Conservation (phyloP, 2,888 invertebrate genomes). For the Meiosimyza platycephala region DNA sequence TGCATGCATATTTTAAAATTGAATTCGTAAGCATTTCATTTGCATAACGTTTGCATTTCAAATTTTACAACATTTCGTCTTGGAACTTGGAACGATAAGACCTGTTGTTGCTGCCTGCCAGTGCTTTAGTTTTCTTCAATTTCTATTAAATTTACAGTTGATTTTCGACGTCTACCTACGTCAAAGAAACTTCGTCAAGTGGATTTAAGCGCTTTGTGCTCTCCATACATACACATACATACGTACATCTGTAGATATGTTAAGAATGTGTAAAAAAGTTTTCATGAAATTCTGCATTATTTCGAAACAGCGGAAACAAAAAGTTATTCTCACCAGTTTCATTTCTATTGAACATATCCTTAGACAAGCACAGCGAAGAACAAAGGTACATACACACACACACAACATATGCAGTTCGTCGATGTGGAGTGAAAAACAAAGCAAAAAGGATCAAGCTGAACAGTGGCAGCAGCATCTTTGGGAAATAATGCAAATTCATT, state of each 20-base stretch:
- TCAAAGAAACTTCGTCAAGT: slow-evolving; percentile 3
- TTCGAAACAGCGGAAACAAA: neutral
- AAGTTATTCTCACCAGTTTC: slow-evolving; percentile 17
- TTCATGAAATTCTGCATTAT: slow-evolving; percentile 6
- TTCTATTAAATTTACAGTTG: slow-evolving; percentile 15
- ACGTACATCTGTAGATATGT: too few relatives aligned
- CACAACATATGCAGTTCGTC: too few relatives aligned
- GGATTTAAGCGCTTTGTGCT: neutral
- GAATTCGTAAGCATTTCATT: too few relatives aligned
- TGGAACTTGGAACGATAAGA: neutral
- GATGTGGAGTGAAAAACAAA: too few relatives aligned
- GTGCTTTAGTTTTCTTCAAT: too few relatives aligned
- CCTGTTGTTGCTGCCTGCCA: too few relatives aligned
- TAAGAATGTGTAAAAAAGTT: too few relatives aligned
- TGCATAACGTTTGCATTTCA: slow-evolving; percentile 20
- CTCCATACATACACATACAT: too few relatives aligned
- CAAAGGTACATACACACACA: neutral
- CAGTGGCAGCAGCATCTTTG: neutral
- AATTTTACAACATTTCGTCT: neutral
- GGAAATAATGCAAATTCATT: neutral
- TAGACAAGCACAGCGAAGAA: neutral
- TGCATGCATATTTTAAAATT: too few relatives aligned
- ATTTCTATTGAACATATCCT: slow-evolving; percentile 11
- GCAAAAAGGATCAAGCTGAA: neutral
- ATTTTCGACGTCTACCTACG: neutral